Percentiles rank a stretch among this genome's conserved stretches.
These are phyloP conservation scores for Prietella phreatophila DNA, from an alignment of 2,113 vertebrate genomes.

Conservation along the genomic window DNA sequence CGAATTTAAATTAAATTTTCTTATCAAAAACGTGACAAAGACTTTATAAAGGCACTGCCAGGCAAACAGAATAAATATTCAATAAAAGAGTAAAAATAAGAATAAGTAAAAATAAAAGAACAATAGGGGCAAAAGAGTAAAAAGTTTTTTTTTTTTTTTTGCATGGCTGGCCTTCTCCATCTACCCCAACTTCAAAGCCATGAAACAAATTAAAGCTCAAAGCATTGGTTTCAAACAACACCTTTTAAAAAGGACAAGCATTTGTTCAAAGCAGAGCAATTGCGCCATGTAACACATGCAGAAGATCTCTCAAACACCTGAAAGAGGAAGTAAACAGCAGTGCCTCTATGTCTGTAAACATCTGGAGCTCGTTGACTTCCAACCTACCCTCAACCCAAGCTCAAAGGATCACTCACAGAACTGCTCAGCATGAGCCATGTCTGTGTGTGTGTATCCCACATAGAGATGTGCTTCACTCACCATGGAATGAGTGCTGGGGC, in stretches of 20 bases:
- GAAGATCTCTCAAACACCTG: constrained; percentile 36
- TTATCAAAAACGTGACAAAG: background rate
- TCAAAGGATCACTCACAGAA: constrained; percentile 45
- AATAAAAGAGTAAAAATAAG: too few species aligned
- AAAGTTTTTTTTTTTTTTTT: constrained; percentile 11
- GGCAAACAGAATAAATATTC: constrained; percentile 18
- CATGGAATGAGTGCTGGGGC: constrained; percentile 81
- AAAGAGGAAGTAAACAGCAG: constrained; percentile 37
- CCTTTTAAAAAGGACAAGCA: constrained; percentile 24
- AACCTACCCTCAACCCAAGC: constrained; percentile 39
- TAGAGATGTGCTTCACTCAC: constrained; percentile 64
- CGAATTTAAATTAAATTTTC: constrained; percentile 18
- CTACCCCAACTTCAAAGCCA: constrained; percentile 45
- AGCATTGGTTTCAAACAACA: constrained; percentile 32
- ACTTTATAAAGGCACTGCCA: constrained; percentile 28
- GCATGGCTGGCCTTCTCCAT: constrained; percentile 23
- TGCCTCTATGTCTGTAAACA: constrained; percentile 37
- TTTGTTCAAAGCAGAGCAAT: constrained; percentile 41
- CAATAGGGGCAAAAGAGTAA: constrained; percentile 16
- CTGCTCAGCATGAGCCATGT: constrained; percentile 15
- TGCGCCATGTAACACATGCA: constrained; percentile 19
- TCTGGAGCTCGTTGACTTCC: constrained; percentile 49
- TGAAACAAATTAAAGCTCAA: constrained; percentile 31
- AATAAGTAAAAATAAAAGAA: constrained; percentile 21
- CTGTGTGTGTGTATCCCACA: background rate